Evolutionary conservation across 1,140 invertebrate genomes (phyloP).

Genomic region (Danaus plexippus): DNA sequence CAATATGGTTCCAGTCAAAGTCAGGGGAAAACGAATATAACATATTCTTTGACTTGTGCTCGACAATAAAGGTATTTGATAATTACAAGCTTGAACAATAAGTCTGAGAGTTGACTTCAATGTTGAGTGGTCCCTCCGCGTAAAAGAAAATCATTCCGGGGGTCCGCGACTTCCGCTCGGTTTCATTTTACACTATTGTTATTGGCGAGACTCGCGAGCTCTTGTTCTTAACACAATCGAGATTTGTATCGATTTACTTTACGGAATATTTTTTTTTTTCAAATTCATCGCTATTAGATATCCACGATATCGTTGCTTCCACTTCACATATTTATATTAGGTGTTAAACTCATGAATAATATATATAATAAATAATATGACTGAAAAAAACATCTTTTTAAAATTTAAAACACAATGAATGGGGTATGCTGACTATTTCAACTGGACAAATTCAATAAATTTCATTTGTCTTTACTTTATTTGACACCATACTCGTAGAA

Average conservation of each 20-base stretch:
- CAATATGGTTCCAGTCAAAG: slow-evolving; percentile 56
- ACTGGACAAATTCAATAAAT: too few species aligned
- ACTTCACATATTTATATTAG: not conserved
- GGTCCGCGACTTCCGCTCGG: slow-evolving; percentile 63
- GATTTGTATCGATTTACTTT: slow-evolving; percentile 12
- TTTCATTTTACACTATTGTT: slow-evolving; percentile 57
- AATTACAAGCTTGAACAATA: slow-evolving; percentile 66
- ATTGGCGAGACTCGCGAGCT: slow-evolving; percentile 25
- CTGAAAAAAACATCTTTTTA: too few species aligned
- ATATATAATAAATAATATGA: too few species aligned
- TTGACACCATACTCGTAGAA: too few species aligned
- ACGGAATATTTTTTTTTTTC: slow-evolving; percentile 1
- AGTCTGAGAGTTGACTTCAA: slow-evolving; percentile 48
- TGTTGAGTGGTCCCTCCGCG: slow-evolving; percentile 28
- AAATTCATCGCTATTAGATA: not conserved
- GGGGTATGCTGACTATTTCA: too few species aligned
- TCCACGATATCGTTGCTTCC: not conserved
- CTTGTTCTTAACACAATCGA: slow-evolving; percentile 12
- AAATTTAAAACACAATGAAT: too few species aligned
- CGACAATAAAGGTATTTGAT: slow-evolving; percentile 61
- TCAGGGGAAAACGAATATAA: slow-evolving; percentile 58
- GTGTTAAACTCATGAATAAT: too few species aligned
- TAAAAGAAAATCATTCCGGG: slow-evolving; percentile 59
- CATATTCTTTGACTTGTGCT: slow-evolving; percentile 64
- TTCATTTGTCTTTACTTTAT: too few species aligned